phyloP scores from a whole-genome alignment of 2,888 invertebrate genomes.

The Clostera curtula region DNA sequence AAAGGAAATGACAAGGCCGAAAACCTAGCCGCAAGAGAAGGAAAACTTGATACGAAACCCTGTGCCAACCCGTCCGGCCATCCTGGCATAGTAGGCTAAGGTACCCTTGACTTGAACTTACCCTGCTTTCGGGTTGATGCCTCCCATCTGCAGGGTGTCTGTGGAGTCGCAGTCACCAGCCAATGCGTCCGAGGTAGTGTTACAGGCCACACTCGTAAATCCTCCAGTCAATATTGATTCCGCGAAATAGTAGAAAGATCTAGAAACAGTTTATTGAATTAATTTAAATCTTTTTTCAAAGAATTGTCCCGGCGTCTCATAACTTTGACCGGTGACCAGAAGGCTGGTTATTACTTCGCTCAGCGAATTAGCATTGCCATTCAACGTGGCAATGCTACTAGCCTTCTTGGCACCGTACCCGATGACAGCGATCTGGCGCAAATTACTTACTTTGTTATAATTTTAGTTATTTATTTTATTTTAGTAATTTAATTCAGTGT shows the following conservation, averaged over 20 bases:
- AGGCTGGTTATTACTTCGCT: not conserved
- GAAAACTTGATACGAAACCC: too few relatives aligned
- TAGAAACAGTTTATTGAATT: conserved; percentile 13
- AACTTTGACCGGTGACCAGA: not conserved
- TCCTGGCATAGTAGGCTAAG: not conserved
- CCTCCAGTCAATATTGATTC: conserved; percentile 25
- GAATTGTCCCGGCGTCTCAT: too few relatives aligned
- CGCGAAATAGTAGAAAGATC: conserved; percentile 26
- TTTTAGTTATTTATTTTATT: too few relatives aligned
- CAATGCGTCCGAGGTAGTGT: conserved; percentile 18
- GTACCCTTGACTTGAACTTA: conserved; percentile 9
- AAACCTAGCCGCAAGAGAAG: too few relatives aligned
- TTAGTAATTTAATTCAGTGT: too few relatives aligned
- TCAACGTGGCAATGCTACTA: not conserved
- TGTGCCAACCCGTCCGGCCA: too few relatives aligned
- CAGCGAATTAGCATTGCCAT: not conserved
- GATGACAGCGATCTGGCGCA: too few relatives aligned
- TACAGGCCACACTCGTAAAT: conserved; percentile 22
- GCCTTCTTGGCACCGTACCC: not conserved
- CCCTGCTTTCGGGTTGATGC: conserved; percentile 27
- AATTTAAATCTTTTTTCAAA: too few relatives aligned
- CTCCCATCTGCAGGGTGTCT: conserved; percentile 24
- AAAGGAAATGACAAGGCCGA: too few relatives aligned
- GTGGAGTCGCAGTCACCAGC: conserved; percentile 17
- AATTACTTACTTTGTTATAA: too few relatives aligned